phyloP scores from a whole-genome alignment of 2,113 vertebrate genomes.

The Tapirus terrestris region DNA sequence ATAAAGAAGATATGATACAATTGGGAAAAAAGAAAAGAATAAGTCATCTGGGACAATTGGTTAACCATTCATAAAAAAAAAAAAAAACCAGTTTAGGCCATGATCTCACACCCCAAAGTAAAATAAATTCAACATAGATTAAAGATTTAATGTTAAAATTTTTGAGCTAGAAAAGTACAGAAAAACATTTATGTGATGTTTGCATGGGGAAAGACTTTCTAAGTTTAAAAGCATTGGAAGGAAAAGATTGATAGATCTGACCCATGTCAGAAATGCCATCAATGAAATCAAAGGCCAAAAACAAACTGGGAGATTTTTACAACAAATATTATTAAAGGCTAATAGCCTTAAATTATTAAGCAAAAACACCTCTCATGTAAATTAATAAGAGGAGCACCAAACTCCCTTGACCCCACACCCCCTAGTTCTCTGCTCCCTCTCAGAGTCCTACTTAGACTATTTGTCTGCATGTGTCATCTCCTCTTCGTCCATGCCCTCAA shows the following conservation, averaged over 20 bases:
- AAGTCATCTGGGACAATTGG: neutral
- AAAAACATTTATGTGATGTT: neutral
- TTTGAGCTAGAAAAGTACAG: neutral
- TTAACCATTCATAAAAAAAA: neutral
- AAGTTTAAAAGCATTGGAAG: constrained; percentile 28
- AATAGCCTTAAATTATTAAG: neutral
- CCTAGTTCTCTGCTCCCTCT: neutral
- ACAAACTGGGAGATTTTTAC: neutral
- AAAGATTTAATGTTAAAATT: neutral
- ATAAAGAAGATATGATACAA: neutral
- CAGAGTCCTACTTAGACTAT: neutral
- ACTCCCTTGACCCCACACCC: neutral
- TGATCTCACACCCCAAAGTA: neutral
- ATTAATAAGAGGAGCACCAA: neutral
- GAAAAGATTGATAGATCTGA: neutral
- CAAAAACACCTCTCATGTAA: neutral
- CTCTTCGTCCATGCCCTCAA: neutral
- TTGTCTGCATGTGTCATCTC: neutral
- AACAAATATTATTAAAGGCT: neutral
- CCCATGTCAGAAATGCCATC: neutral
- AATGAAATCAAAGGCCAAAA: neutral
- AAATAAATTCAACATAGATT: neutral
- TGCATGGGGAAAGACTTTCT: neutral
- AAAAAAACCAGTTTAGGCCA: neutral
- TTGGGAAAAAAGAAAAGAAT: neutral